These are phyloP conservation scores for Chaitophorus viminalis DNA, from an alignment of 2,888 invertebrate species.

Conservation along the genomic window DNA sequence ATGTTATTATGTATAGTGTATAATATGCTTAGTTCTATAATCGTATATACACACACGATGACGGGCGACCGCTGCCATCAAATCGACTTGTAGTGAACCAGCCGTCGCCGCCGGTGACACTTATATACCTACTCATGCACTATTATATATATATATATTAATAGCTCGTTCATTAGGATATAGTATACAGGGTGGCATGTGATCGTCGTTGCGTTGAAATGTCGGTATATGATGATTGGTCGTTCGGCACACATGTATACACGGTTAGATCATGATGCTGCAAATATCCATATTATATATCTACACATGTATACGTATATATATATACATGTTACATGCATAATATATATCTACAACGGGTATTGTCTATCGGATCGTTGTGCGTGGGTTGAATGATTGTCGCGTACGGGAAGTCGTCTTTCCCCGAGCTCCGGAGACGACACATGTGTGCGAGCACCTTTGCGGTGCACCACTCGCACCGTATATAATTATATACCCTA, in stretches of 20 bases:
- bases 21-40: neutral
- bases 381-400: constrained; percentile 36
- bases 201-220: no score
- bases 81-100: no score
- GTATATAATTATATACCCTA: neutral
- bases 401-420: constrained; percentile 39
- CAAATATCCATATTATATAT: no score
- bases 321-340: neutral
- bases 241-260: no score
- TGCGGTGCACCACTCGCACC: neutral
- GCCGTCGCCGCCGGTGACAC: no score
- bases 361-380: constrained; percentile 14
- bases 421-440: neutral
- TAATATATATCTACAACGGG: no score
- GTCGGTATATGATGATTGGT: no score
- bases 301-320: neutral
- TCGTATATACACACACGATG: neutral
- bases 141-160: no score
- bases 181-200: no score
- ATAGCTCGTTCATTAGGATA: no score
- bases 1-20: neutral
- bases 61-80: neutral
- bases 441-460: constrained; percentile 8
- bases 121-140: no score
- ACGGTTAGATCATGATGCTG: no score